Conservation (phyloP, 2,888 invertebrate genomes). For the Brenthis hecate region DNA sequence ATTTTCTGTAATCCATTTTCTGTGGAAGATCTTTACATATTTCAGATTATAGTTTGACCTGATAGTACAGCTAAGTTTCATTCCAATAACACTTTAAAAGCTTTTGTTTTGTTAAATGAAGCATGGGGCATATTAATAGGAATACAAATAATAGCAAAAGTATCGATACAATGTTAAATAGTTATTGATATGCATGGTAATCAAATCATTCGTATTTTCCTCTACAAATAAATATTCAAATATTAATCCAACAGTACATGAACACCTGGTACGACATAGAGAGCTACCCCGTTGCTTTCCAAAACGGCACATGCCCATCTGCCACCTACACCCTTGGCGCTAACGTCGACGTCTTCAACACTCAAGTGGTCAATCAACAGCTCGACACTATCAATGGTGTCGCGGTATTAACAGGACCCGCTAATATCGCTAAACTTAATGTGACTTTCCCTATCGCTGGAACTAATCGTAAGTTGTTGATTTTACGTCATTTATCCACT, state of each 20-base stretch:
- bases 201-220: no score
- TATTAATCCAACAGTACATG: slow-evolving; percentile 39
- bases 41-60: no score
- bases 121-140: background rate
- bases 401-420: slow-evolving; percentile 70
- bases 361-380: slow-evolving; percentile 52
- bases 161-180: no score
- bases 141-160: background rate
- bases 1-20: no score
- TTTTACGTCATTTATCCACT: background rate
- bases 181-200: no score
- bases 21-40: no score
- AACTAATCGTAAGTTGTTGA: slow-evolving; percentile 46
- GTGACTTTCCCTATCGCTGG: slow-evolving; percentile 58
- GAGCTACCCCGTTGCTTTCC: slow-evolving; percentile 43
- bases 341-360: slow-evolving; percentile 50
- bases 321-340: background rate
- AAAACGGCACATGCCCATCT: slow-evolving; percentile 37
- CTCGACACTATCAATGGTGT: slow-evolving; percentile 53
- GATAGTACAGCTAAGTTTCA: no score
- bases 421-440: slow-evolving; percentile 64
- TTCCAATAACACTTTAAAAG: no score
- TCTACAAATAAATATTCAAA: background rate
- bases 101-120: no score
- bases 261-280: slow-evolving; percentile 42